A percentile compares a stretch with the other conserved stretches of the same genome.
phyloP scores from a whole-genome alignment of 2,797 vertebrate genomes.

The Malurus splendens region DNA sequence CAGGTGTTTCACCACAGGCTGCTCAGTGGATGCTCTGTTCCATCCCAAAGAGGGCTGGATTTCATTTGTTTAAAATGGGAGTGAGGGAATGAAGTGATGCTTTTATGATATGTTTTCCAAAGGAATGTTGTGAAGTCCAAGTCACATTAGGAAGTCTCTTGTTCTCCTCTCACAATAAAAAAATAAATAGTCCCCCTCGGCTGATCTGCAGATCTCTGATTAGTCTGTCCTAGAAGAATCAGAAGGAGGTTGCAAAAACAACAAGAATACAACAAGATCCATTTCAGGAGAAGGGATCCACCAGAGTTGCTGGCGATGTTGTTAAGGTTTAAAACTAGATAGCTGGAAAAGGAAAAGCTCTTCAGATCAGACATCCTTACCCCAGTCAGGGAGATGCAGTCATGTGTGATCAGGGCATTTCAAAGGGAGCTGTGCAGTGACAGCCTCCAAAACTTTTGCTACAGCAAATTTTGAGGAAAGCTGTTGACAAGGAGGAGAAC shows the following conservation, averaged over 20 bases:
- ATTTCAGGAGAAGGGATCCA: background rate
- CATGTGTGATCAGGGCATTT: background rate
- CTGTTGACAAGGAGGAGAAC: slow-evolving; percentile 60
- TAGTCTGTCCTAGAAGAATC: background rate
- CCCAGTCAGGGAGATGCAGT: background rate
- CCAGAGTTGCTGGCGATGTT: background rate
- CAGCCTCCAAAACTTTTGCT: background rate
- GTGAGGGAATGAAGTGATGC: background rate
- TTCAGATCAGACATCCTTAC: background rate
- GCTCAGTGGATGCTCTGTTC: background rate
- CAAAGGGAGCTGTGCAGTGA: background rate
- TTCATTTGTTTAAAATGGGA: background rate
- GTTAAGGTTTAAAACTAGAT: background rate
- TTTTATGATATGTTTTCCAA: background rate
- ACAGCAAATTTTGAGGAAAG: background rate
- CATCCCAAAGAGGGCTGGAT: background rate
- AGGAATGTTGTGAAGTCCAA: background rate
- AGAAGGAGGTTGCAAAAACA: background rate
- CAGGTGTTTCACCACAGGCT: background rate
- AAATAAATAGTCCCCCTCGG: background rate
- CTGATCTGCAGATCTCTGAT: background rate
- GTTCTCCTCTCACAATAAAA: background rate
- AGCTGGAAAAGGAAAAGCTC: background rate
- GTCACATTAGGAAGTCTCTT: background rate
- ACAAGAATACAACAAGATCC: background rate